Base-by-base conservation (phyloP, 2,797 vertebrate genomes). In the Anabas testudineus region DNA sequence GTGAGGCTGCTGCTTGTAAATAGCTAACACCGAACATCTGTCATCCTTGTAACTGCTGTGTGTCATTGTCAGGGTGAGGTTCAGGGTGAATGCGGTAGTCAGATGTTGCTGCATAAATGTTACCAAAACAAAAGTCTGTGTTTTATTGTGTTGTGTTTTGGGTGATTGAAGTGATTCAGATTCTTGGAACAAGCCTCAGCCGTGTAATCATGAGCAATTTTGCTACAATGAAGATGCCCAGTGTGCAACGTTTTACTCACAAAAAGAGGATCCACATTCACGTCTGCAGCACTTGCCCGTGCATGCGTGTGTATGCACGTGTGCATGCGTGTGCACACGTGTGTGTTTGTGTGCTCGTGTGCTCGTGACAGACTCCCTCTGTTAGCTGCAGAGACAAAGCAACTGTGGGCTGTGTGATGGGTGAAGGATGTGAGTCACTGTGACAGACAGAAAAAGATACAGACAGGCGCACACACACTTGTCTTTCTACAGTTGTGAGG, bases 11-110 rank as follows among this genome's bases (percentile, higher is more conserved):
- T 30, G 79, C 82, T 67, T 64, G 76, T 80, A 80, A 81, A 85
- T 63, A 76, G 69, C 63, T 39, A 9, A 65, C 15, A 36, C 70
- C 2, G 48, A 88, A 83, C 86, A 90, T 81, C 87, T 90, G 87
- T 78, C 76, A n/a, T 58, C 52, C 43, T 58, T 47, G 47, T 61
- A 24, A 24, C 30, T 1, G 19, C 54, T 28, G 26, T 28, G 26
- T 45, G 61, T 77, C 65, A 19, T 45, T 37, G 62, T 65, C 18
- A 3, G 42, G 3, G 9, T 16, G 49, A 69, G 63, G 61, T 59
- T 71, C 56, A 7, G 57, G 24, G 32, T 59, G 14, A 71, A 55
- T 4, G 51, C 39, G 48, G 36, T 30, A 1, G 30, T 66, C 28
- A 19, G 58, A 74, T 32, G 64, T 67, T 18, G 55, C 41, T 12